phyloP scores from a whole-genome alignment of 2,113 vertebrate species.

The Ascaphus truei region DNA sequence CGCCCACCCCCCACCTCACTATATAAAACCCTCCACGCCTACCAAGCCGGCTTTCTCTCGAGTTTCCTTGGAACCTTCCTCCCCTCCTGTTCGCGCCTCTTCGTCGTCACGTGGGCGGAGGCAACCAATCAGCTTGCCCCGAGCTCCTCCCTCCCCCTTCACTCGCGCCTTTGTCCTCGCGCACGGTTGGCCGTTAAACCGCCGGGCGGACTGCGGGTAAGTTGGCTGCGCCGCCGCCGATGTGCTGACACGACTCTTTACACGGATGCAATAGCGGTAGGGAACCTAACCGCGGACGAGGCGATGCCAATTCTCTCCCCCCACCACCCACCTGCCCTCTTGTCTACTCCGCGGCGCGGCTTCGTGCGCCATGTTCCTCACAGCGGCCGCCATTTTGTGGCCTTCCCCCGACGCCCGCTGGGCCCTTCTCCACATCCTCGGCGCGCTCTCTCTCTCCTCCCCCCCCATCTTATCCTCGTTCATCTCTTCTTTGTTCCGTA shows the following conservation, averaged over 20 bases:
- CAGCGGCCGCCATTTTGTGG: background rate
- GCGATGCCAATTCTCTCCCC: too few relatives aligned
- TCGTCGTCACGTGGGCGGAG: background rate
- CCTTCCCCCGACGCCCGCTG: too few relatives aligned
- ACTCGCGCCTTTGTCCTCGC: background rate
- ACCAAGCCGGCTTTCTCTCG: background rate
- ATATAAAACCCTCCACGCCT: background rate
- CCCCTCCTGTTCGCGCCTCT: background rate
- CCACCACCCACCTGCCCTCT: background rate
- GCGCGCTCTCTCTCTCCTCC: background rate
- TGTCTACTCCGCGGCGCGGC: background rate
- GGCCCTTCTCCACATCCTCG: background rate
- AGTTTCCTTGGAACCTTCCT: too few relatives aligned
- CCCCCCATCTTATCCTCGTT: too few relatives aligned
- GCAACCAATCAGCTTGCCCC: background rate
- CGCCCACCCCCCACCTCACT: background rate
- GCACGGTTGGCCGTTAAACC: constrained; percentile 18
- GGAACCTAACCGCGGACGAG: background rate
- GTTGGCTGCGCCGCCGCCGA: background rate
- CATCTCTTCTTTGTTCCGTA: too few relatives aligned
- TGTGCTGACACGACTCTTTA: background rate
- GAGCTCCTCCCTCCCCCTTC: background rate
- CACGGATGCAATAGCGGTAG: background rate
- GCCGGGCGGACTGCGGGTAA: background rate
- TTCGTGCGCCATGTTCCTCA: constrained; percentile 9